Evolutionary conservation across 2,113 vertebrate species (phyloP).

Genomic region (Noturus placidus): DNA sequence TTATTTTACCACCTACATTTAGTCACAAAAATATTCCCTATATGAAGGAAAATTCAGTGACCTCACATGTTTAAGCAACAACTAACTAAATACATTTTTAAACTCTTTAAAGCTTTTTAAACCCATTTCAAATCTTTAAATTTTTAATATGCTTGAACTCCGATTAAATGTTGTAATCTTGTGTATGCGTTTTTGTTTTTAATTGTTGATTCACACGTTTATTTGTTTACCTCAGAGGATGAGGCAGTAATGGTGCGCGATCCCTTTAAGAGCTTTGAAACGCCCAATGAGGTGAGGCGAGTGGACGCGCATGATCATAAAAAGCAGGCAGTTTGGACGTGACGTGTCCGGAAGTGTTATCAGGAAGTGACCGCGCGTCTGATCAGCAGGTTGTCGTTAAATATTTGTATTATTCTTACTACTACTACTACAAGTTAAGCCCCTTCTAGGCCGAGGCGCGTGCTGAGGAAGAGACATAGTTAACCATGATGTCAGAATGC

Average conservation of each 20-base stretch:
- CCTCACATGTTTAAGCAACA: too few species aligned
- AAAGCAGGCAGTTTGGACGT: not conserved
- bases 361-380: not conserved
- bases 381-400: not conserved
- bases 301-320: not conserved
- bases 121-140: too few species aligned
- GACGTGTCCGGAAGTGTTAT: constrained; percentile 1
- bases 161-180: too few species aligned
- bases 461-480: not conserved
- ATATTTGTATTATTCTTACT: constrained; percentile 6
- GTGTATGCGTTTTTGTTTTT: too few species aligned
- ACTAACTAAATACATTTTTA: too few species aligned
- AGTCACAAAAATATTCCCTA: too few species aligned
- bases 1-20: too few species aligned
- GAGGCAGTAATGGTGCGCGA: not conserved
- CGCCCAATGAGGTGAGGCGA: not conserved
- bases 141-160: too few species aligned
- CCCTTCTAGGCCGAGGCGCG: not conserved
- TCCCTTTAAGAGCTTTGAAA: not conserved
- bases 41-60: too few species aligned
- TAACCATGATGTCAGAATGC: constrained; percentile 20
- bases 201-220: not conserved
- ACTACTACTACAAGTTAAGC: too few species aligned
- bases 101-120: too few species aligned
- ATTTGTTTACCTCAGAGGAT: not conserved